Conservation (phyloP, 1,140 invertebrate genomes). For the Ceratoteleas bidentatus region DNA sequence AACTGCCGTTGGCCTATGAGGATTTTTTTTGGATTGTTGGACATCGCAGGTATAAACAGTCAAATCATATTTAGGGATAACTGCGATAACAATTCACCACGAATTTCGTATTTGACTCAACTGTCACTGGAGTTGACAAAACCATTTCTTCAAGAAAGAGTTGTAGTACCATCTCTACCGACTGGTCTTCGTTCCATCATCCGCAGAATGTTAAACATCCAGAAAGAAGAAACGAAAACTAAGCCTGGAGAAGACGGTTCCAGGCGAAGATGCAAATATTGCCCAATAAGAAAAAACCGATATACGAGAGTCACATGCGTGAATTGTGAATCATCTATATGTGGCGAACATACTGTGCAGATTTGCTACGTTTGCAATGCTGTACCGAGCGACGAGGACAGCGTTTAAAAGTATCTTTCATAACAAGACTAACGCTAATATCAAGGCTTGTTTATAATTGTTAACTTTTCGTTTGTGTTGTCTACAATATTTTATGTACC, state of each 20-base stretch:
- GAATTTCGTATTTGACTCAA: slow-evolving; percentile 2
- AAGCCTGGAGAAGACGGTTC: neutral
- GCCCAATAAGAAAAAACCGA: slow-evolving; percentile 7
- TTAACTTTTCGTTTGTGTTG: no score
- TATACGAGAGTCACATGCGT: slow-evolving; percentile 4
- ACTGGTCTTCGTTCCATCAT: slow-evolving; percentile 1
- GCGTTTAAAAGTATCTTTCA: no score
- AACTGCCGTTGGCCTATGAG: slow-evolving; percentile 14
- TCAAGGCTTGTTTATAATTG: no score
- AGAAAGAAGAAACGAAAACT: neutral
- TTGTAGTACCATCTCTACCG: slow-evolving; percentile 4
- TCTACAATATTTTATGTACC: no score
- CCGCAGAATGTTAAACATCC: slow-evolving; percentile 1
- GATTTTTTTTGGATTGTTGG: slow-evolving; percentile 14
- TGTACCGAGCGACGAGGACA: no score
- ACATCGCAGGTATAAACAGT: slow-evolving; percentile 17
- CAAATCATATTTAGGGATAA: slow-evolving; percentile 18
- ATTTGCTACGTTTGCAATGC: neutral
- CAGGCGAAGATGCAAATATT: slow-evolving; percentile 10
- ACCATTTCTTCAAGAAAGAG: slow-evolving; percentile 13
- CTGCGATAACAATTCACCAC: neutral
- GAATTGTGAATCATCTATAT: slow-evolving; percentile 6
- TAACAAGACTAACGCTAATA: no score
- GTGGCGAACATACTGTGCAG: slow-evolving; percentile 4
- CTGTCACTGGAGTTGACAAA: slow-evolving; percentile 1